Evolutionary conservation across 2,797 vertebrate species (phyloP).

Genomic region (Nannoperca australis): DNA sequence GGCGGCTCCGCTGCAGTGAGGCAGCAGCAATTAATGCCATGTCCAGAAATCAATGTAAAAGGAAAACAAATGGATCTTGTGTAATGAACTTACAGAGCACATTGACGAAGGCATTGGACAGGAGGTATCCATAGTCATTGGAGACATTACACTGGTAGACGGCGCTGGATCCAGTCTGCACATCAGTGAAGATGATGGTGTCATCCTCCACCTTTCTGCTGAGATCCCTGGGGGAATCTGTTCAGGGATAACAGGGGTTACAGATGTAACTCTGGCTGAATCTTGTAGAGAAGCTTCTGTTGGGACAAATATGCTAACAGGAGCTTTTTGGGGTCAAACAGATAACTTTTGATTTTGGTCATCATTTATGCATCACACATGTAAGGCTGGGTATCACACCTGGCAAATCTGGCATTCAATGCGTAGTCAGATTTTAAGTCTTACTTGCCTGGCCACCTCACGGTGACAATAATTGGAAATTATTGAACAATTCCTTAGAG

Average conservation of each 20-base stretch:
- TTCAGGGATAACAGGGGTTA: conserved; percentile 4
- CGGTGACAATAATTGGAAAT: neutral
- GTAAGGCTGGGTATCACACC: too few species aligned
- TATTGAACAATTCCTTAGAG: neutral
- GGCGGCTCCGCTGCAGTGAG: conserved; percentile 91
- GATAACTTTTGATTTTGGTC: neutral
- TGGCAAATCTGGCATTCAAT: neutral
- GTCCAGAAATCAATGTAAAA: conserved; percentile 43
- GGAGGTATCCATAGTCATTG: conserved; percentile 94
- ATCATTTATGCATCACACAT: neutral
- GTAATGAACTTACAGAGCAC: conserved; percentile 90
- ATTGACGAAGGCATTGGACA: conserved; percentile 96
- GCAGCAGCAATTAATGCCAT: conserved; percentile 45
- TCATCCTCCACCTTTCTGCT: conserved; percentile 94
- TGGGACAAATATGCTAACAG: neutral
- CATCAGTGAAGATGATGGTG: conserved; percentile 92
- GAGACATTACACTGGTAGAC: conserved; percentile 98
- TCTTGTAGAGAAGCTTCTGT: neutral
- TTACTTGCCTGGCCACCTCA: neutral
- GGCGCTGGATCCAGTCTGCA: conserved; percentile 92
- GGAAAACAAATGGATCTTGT: conserved; percentile 24
- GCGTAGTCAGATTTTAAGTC: too few species aligned
- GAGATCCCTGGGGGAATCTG: conserved; percentile 91
- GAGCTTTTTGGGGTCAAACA: neutral
- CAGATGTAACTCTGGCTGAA: neutral